Conservation (phyloP, 2,797 vertebrate species). For the Catharus ustulatus region DNA sequence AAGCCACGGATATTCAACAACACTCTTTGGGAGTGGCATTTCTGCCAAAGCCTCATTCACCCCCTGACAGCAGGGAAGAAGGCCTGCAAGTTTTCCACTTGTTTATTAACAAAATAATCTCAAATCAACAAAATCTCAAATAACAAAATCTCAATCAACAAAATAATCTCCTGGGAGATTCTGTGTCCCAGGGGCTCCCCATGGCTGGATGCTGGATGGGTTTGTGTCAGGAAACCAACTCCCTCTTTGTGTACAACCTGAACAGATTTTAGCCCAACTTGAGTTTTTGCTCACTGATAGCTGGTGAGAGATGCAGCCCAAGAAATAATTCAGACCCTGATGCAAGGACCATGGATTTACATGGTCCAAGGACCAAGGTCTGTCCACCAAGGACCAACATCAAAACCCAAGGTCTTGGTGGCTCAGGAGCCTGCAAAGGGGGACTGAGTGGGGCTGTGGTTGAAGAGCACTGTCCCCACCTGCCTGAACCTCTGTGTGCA, state of each 20-base stretch:
- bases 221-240: background rate
- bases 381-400: background rate
- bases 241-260: rapidly evolving
- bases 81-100: background rate
- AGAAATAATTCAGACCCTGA: background rate
- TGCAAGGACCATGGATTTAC: background rate
- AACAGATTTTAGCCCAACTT: background rate
- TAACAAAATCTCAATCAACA: no score
- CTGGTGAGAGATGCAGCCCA: background rate
- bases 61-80: background rate
- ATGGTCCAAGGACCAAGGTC: background rate
- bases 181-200: background rate
- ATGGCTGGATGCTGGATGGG: background rate
- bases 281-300: background rate
- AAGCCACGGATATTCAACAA: background rate
- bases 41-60: background rate
- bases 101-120: background rate
- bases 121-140: no score
- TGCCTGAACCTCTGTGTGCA: background rate
- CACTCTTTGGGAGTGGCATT: background rate
- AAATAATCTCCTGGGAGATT: background rate
- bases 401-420: background rate
- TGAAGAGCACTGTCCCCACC: background rate
- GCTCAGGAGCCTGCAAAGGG: background rate
- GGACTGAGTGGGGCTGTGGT: background rate